Evolutionary conservation across 2,113 vertebrate genomes (phyloP).

Genomic region (Callorhinus ursinus): DNA sequence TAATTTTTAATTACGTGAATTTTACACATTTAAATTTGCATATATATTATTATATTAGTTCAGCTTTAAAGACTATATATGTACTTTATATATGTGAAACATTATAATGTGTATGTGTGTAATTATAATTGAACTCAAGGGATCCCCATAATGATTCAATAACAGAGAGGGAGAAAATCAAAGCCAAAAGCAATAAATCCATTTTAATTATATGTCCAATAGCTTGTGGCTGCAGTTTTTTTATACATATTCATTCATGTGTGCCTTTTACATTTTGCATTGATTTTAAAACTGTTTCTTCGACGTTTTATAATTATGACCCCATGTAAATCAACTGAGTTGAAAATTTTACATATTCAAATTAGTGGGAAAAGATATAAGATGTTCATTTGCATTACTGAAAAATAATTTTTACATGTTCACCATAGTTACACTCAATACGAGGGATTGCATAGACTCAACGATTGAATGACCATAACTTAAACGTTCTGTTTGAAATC

Average conservation of each 20-base stretch:
- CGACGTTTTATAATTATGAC: constrained; percentile 81
- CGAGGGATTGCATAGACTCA: constrained; percentile 58
- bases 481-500: constrained; percentile 75
- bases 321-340: constrained; percentile 80
- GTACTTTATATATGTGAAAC: constrained; percentile 64
- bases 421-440: constrained; percentile 71
- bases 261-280: constrained; percentile 80
- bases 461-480: constrained; percentile 38
- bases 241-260: constrained; percentile 76
- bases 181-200: constrained; percentile 82
- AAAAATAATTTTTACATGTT: constrained; percentile 76
- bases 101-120: constrained; percentile 60
- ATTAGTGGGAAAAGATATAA: constrained; percentile 79
- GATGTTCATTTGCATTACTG: constrained; percentile 76
- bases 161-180: constrained; percentile 76
- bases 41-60: constrained; percentile 64
- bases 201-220: constrained; percentile 82
- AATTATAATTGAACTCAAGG: constrained; percentile 81
- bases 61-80: constrained; percentile 63
- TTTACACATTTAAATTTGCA: constrained; percentile 75
- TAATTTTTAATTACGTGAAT: constrained; percentile 78
- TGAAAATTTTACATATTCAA: constrained; percentile 75
- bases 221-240: constrained; percentile 78
- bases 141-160: constrained; percentile 81
- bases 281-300: constrained; percentile 83